These are phyloP conservation scores for Drosophila saltans DNA, from an alignment of 1,140 invertebrate genomes.

Conservation along the genomic window DNA sequence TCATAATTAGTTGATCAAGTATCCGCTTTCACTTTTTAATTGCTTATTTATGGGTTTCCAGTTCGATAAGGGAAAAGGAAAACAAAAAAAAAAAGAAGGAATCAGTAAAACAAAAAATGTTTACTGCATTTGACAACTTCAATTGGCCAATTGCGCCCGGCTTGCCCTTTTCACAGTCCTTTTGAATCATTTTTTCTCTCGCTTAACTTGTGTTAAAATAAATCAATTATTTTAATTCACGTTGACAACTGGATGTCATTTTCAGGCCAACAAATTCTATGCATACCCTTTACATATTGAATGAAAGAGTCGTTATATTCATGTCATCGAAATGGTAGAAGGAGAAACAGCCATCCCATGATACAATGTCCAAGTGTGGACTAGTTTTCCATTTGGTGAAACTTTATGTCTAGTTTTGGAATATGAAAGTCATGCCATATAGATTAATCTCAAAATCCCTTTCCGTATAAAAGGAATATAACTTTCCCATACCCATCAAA, in stretches of 20 bases:
- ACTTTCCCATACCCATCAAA: too few relatives aligned
- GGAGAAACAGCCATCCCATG: too few relatives aligned
- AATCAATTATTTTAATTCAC: slow-evolving; percentile 81
- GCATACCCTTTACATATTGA: neutral
- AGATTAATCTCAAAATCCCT: too few relatives aligned
- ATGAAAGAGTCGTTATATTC: too few relatives aligned
- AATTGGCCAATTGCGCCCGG: slow-evolving; percentile 56
- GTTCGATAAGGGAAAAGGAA: neutral
- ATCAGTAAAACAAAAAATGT: too few relatives aligned
- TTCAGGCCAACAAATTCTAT: slow-evolving; percentile 48
- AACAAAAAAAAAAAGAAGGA: neutral
- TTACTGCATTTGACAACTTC: slow-evolving; percentile 62
- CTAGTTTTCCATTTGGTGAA: too few relatives aligned
- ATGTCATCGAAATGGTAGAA: too few relatives aligned
- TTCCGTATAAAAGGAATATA: too few relatives aligned
- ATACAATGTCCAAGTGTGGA: too few relatives aligned
- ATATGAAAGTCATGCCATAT: too few relatives aligned
- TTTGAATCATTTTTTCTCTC: slow-evolving; percentile 47
- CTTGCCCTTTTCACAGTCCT: slow-evolving; percentile 17
- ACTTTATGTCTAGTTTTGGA: too few relatives aligned
- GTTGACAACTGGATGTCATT: slow-evolving; percentile 75
- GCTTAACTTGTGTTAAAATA: slow-evolving; percentile 76
- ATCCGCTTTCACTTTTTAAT: slow-evolving; percentile 41
- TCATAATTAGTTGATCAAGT: slow-evolving; percentile 17
- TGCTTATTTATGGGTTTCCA: slow-evolving; percentile 43